Evolutionary conservation across 2,113 vertebrate species (phyloP).

Genomic region (Caretta caretta): DNA sequence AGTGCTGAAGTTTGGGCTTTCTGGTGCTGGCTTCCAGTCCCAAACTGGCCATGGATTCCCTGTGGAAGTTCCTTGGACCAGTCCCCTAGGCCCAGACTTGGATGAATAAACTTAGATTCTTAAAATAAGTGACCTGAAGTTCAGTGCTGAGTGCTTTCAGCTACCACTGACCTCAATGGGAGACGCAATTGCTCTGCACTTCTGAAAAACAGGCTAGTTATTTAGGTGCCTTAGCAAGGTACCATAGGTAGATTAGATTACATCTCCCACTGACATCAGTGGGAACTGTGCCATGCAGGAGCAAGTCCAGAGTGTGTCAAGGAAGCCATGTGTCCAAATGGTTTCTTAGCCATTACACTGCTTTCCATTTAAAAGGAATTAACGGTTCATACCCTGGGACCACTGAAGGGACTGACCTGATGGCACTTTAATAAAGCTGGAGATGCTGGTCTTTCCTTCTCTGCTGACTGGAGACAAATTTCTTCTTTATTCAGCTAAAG

Average conservation of each 20-base stretch:
- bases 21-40: accelerated
- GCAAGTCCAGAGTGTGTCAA: background rate
- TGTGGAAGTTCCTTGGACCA: background rate
- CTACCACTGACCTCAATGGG: background rate
- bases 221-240: background rate
- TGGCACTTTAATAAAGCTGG: background rate
- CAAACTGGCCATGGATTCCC: accelerated
- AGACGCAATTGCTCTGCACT: background rate
- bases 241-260: background rate
- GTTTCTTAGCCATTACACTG: background rate
- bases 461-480: background rate
- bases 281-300: background rate
- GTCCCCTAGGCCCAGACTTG: background rate
- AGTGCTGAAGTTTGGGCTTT: accelerated
- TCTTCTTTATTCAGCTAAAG: background rate
- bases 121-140: background rate
- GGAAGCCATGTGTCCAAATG: background rate
- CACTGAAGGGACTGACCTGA: background rate
- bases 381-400: background rate
- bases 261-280: background rate
- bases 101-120: background rate
- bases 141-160: too few species aligned
- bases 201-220: background rate
- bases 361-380: background rate
- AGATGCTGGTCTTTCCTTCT: background rate